Evolutionary conservation across 2,888 invertebrate species (phyloP), one percentile per base, ranked within the genome.

Genomic region (Melieria picta): DNA sequence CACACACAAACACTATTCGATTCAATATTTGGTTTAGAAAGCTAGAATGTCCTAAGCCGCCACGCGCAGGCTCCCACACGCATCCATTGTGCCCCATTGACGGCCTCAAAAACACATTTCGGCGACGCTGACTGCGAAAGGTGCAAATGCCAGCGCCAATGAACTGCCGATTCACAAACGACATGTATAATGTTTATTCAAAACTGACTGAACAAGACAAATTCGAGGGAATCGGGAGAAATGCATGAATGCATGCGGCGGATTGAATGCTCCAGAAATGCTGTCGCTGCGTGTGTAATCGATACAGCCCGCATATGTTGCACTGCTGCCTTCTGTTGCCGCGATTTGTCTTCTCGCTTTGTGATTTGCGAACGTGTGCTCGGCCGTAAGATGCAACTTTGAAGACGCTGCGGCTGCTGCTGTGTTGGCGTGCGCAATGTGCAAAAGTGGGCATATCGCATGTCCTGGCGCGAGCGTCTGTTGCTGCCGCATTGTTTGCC

Each of bases 391-490:
- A 56, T 58, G 48, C 63, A 69, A 64, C 57, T 57, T 58, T 45
- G 48, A 48, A 50, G 56, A 50, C 48, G 63, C 43, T 13, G 42
- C 55, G 57, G 43, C 67, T 45, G 42, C 57, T 30, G 30, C 30
- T 30, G 30, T 30, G 30, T 30, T 30, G 30, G 61, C 50, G 47
- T 16, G 69, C 47, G 79, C 80, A 81, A 84, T 84, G 83, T 84
- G 85, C 84, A 83, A 84, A 84, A 84, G 80, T 82, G 77, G 74
- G 76, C 79, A 79, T 80, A 82, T 83, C 83, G 78, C 79, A 80
- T 80, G 77, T 80, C 78, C 77, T 79, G 72, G 50, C 52, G 46
- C 48, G 11, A 43, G 50, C 45, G 43, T 58, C 68, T 43, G 55
- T 43, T 43, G 57, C 30, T 42, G 58, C 46, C 5, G 11, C 61